These are phyloP conservation scores for Athene cunicularia DNA, from an alignment of 2,113 vertebrate species.

Conservation along the genomic window DNA sequence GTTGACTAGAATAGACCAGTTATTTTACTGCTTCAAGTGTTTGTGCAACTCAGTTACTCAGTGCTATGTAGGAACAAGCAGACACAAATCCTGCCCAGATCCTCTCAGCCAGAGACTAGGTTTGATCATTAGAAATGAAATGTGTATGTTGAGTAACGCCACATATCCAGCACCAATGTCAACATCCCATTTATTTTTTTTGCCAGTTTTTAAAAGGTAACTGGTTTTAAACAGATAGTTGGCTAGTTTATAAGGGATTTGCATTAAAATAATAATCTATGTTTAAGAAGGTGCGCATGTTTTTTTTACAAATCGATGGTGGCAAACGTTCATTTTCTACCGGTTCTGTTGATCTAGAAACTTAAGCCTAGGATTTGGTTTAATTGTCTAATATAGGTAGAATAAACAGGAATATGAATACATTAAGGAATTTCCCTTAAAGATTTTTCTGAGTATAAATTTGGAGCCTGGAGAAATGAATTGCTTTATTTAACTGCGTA, in stretches of 20 bases:
- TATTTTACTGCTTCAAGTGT: background rate
- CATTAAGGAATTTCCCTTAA: background rate
- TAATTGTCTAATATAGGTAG: background rate
- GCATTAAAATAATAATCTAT: background rate
- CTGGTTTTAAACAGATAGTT: background rate
- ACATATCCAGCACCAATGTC: background rate
- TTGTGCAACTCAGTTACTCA: background rate
- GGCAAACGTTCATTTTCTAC: background rate
- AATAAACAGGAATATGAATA: background rate
- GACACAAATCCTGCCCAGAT: background rate
- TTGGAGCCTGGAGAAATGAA: background rate
- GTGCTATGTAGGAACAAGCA: background rate
- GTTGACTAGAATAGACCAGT: background rate
- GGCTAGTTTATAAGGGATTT: background rate
- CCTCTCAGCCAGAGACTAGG: background rate
- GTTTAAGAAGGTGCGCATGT: background rate
- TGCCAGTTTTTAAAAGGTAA: background rate
- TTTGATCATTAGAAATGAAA: background rate
- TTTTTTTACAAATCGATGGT: background rate
- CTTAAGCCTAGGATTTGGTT: background rate
- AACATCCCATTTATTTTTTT: background rate
- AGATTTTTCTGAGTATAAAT: background rate
- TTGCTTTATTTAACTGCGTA: background rate
- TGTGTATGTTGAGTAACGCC: background rate
- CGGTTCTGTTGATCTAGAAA: background rate